These are phyloP conservation scores for Clinocottus analis DNA, from an alignment of 2,113 vertebrate species.

Conservation along the genomic window DNA sequence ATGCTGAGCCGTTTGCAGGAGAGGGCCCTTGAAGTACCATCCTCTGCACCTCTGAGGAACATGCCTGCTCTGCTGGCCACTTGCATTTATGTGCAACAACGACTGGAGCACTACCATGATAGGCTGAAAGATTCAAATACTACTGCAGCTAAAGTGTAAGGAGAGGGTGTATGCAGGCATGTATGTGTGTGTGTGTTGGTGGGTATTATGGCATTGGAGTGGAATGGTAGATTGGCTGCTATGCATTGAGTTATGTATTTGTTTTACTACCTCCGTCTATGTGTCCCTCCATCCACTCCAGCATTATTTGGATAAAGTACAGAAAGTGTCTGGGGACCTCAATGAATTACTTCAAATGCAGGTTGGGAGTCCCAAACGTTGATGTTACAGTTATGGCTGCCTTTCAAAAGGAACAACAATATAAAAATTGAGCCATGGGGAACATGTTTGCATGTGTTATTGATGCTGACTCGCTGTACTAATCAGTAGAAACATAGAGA, in stretches of 20 bases:
- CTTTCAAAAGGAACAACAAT: not conserved
- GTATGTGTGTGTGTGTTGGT: not conserved
- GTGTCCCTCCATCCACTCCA: not conserved
- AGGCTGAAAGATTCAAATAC: conserved; percentile 84
- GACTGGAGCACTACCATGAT: conserved; percentile 83
- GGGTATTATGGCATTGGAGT: not conserved
- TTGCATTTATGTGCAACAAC: conserved; percentile 84
- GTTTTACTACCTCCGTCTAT: not conserved
- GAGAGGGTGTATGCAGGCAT: conserved; percentile 23
- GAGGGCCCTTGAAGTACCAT: conserved; percentile 86
- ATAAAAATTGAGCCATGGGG: not conserved
- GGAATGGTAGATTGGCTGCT: not conserved
- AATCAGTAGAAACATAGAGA: not conserved
- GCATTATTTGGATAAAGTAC: not conserved
- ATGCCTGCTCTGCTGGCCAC: conserved; percentile 86
- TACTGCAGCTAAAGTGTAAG: conserved; percentile 84
- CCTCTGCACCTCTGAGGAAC: conserved; percentile 85
- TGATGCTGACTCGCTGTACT: not conserved
- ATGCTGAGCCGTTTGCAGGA: conserved; percentile 87
- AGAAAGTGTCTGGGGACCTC: not conserved
- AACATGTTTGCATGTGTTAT: not conserved
- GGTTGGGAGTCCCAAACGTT: not conserved
- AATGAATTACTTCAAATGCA: not conserved
- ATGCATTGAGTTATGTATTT: not conserved
- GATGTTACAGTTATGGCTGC: not conserved